Conservation (phyloP, 1,140 invertebrate genomes). For the Bombus terrestris region DNA sequence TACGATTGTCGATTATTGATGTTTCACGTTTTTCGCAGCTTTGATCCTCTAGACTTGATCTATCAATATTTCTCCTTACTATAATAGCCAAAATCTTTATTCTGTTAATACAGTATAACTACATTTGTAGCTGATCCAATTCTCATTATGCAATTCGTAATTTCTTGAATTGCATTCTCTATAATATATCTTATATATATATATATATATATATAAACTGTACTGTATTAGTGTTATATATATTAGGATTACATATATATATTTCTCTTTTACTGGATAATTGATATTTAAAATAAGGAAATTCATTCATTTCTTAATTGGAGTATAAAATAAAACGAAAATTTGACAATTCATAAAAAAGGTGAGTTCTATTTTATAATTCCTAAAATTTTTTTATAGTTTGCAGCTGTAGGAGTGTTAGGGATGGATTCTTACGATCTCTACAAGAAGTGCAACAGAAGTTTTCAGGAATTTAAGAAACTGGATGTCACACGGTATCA, state of each 20-base stretch:
- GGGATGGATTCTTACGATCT: slow-evolving; percentile 27
- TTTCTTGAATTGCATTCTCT: background rate
- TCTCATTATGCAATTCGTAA: background rate
- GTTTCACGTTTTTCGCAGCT: background rate
- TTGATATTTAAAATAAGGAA: background rate
- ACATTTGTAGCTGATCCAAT: background rate
- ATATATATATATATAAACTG: too few relatives aligned
- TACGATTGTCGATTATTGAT: slow-evolving; percentile 41
- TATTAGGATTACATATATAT: too few relatives aligned
- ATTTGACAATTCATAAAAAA: background rate
- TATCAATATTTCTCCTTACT: background rate
- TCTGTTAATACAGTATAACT: background rate
- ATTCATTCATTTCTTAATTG: background rate
- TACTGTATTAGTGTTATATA: too few relatives aligned
- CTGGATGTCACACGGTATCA: background rate
- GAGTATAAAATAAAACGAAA: background rate
- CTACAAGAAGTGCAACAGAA: slow-evolving; percentile 55
- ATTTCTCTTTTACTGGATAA: background rate
- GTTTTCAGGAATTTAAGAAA: background rate
- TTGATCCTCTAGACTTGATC: background rate
- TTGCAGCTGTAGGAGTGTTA: slow-evolving; percentile 27
- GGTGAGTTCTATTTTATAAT: background rate
- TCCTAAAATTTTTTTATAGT: slow-evolving; percentile 56
- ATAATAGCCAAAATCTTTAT: too few relatives aligned
- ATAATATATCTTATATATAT: background rate